Conservation (phyloP, 1,140 invertebrate genomes). For the Drosophila kanapiae region DNA sequence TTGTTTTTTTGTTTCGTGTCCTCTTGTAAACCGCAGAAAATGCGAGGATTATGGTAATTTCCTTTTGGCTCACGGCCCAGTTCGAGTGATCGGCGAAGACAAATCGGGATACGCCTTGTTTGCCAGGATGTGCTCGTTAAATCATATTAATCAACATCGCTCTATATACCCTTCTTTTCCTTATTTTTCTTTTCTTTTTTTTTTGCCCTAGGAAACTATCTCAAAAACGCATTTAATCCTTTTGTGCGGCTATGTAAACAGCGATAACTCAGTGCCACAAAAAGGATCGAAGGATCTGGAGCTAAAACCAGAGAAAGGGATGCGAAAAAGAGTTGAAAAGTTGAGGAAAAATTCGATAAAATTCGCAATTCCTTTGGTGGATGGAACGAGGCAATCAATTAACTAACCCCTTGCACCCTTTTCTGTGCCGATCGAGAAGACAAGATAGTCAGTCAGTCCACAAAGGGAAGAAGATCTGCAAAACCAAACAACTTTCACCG, state of each 20-base stretch:
- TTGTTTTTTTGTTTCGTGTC: too few species aligned
- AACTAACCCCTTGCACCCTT: conserved; percentile 54
- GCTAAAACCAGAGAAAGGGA: conserved; percentile 33
- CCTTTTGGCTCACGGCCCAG: not conserved
- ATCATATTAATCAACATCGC: conserved; percentile 71
- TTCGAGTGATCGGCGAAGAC: conserved; percentile 14
- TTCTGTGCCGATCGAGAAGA: not conserved
- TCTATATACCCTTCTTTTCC: conserved; percentile 2
- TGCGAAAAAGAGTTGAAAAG: conserved; percentile 74
- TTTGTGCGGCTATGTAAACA: conserved; percentile 81
- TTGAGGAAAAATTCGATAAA: conserved; percentile 40
- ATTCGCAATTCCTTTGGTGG: conserved; percentile 36
- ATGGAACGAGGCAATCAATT: conserved; percentile 63
- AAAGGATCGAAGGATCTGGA: conserved; percentile 19
- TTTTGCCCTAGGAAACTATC: conserved; percentile 26
- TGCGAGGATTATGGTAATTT: conserved; percentile 76
- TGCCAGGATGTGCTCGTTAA: conserved; percentile 65
- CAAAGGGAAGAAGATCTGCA: conserved; percentile 20
- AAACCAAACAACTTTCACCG: conserved; percentile 73
- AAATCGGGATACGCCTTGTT: conserved; percentile 41
- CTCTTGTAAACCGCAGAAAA: conserved; percentile 62
- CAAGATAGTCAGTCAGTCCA: conserved; percentile 24
- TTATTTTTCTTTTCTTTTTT: not conserved
- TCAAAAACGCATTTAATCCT: conserved; percentile 78
- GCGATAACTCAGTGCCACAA: conserved; percentile 56